These are phyloP conservation scores for Diachasma alloeum DNA, from an alignment of 1,140 invertebrate species.

Conservation along the genomic window DNA sequence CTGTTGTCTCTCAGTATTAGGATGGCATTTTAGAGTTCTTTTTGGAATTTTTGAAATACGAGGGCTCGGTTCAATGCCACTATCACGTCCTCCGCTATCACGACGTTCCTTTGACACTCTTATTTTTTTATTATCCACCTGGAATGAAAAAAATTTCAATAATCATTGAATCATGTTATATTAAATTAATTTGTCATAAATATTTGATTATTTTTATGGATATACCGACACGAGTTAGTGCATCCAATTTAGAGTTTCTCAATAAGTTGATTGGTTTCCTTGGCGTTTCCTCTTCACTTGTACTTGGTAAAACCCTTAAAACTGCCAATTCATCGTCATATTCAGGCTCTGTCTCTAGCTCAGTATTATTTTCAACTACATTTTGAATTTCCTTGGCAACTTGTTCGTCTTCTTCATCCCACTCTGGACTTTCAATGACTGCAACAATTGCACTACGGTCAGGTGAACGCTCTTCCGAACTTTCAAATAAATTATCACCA, in stretches of 20 bases:
- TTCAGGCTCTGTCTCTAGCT: conserved; percentile 49
- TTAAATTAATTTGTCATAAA: no score
- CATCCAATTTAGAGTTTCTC: conserved; percentile 41
- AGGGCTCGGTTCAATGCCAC: conserved; percentile 63
- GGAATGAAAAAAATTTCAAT: background rate
- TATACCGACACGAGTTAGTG: conserved; percentile 50
- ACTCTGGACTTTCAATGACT: conserved; percentile 61
- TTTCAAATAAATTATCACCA: conserved; percentile 44
- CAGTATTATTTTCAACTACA: conserved; percentile 43
- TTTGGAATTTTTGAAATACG: conserved; percentile 59
- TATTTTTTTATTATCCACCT: background rate
- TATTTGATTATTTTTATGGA: background rate
- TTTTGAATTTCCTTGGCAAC: conserved; percentile 56
- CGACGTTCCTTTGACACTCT: conserved; percentile 41
- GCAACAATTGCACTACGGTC: conserved; percentile 60
- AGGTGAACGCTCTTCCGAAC: conserved; percentile 55
- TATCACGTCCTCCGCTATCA: conserved; percentile 59
- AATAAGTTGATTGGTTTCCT: conserved; percentile 24
- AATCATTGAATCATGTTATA: background rate
- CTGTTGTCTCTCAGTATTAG: conserved; percentile 55
- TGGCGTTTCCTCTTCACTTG: conserved; percentile 56
- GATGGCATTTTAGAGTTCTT: conserved; percentile 52
- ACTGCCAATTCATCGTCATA: conserved; percentile 52
- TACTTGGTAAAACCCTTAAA: conserved; percentile 55
- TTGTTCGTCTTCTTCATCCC: conserved; percentile 56